Evolutionary conservation across 2,113 vertebrate species (phyloP).

Genomic region (Daubentonia madagascariensis): DNA sequence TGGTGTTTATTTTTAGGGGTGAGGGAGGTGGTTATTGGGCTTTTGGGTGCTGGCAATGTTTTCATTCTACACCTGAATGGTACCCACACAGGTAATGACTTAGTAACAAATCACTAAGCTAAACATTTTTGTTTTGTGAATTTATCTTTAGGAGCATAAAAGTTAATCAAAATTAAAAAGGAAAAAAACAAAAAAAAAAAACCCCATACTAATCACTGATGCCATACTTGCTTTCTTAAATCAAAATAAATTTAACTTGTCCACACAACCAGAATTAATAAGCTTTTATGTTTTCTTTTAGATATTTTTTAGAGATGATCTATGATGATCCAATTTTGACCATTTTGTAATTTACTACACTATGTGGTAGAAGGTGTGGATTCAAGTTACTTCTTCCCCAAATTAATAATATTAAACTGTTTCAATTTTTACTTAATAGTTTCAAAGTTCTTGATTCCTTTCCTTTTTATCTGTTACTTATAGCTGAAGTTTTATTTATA

Average conservation of each 20-base stretch:
- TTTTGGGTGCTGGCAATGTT: neutral
- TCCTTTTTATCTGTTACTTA: neutral
- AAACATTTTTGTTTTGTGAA: too few relatives aligned
- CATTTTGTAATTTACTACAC: neutral
- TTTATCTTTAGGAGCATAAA: too few relatives aligned
- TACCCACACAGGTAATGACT: neutral
- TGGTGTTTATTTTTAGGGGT: rapidly evolving
- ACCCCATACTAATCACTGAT: neutral
- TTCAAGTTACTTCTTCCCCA: neutral
- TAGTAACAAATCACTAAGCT: too few relatives aligned
- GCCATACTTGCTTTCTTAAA: neutral
- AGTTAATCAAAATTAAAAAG: too few relatives aligned
- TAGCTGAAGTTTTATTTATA: neutral
- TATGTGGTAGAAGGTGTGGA: neutral
- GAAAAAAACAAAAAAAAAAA: too few relatives aligned
- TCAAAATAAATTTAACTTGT: neutral
- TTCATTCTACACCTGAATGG: neutral
- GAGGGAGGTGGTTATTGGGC: neutral
- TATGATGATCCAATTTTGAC: neutral
- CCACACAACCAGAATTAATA: neutral
- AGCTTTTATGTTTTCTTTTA: neutral
- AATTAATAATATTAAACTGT: constrained; percentile 6
- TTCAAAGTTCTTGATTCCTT: neutral
- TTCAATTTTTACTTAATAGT: neutral
- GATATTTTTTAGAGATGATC: neutral